These are phyloP conservation scores for Phanerotoma sp. DNA, from an alignment of 2,888 invertebrate species.

Conservation along the genomic window DNA sequence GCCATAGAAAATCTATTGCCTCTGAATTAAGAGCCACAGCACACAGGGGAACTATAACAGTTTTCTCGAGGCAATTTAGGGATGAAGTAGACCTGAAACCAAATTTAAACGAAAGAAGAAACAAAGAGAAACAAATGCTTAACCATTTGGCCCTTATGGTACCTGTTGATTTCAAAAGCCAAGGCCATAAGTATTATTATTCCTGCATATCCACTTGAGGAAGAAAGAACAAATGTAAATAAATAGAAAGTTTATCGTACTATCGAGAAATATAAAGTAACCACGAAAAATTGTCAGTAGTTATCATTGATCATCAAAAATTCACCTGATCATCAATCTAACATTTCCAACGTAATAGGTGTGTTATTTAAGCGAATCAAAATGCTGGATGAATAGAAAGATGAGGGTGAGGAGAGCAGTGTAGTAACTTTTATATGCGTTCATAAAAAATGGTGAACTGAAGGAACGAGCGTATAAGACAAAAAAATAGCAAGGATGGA, in stretches of 20 bases:
- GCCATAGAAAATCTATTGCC: no score
- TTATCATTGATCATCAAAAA: conserved; percentile 23
- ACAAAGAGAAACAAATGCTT: conserved; percentile 23
- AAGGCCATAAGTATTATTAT: neutral
- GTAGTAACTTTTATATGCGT: conserved; percentile 9
- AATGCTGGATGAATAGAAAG: conserved; percentile 10
- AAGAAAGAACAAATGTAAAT: no score
- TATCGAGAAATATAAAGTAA: no score
- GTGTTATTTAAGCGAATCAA: conserved; percentile 44
- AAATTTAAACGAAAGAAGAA: conserved; percentile 10
- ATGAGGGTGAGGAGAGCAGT: conserved; percentile 21
- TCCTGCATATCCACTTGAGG: conserved; percentile 4
- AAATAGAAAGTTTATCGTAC: no score
- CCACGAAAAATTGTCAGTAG: no score
- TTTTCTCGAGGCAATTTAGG: conserved; percentile 30
- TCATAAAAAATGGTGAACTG: conserved; percentile 2
- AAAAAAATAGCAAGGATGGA: conserved; percentile 12
- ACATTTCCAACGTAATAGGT: conserved; percentile 54
- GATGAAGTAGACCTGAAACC: conserved; percentile 14
- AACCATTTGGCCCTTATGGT: conserved; percentile 22
- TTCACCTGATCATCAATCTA: conserved; percentile 56
- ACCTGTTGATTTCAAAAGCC: conserved; percentile 33
- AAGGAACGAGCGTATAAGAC: conserved; percentile 4
- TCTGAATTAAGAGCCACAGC: neutral
- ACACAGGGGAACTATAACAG: conserved; percentile 14